Evolutionary conservation across 1,140 invertebrate genomes (phyloP).

Genomic region (Dendrolimus punctatus): DNA sequence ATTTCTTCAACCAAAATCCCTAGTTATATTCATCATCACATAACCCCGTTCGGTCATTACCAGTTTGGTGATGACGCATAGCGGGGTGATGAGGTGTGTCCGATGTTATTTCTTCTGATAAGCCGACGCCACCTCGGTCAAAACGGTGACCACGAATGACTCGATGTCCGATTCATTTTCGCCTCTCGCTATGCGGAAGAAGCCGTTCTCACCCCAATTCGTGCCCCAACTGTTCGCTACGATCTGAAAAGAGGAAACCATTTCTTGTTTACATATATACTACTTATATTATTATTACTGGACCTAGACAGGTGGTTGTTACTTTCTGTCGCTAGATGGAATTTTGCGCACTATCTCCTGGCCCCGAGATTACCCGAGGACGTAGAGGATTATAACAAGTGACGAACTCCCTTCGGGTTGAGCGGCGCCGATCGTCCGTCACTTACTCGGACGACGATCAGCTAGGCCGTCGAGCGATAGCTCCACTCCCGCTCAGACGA

Average conservation of each 20-base stretch:
- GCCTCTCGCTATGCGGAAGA: slow-evolving; percentile 86
- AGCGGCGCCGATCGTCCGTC: too few relatives aligned
- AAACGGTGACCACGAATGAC: slow-evolving; percentile 84
- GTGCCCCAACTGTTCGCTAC: slow-evolving; percentile 93
- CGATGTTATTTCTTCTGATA: slow-evolving; percentile 49
- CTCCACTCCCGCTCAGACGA: too few relatives aligned
- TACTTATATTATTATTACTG: too few relatives aligned
- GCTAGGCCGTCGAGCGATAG: too few relatives aligned
- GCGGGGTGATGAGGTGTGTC: slow-evolving; percentile 35
- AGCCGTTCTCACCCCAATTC: slow-evolving; percentile 91
- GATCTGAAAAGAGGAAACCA: slow-evolving; percentile 74
- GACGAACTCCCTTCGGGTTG: too few relatives aligned
- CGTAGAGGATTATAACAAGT: too few relatives aligned
- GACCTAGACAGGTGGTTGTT: background rate
- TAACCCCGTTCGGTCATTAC: slow-evolving; percentile 34
- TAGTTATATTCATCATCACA: slow-evolving; percentile 40
- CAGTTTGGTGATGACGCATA: slow-evolving; percentile 35
- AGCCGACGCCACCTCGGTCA: slow-evolving; percentile 75
- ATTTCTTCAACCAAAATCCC: slow-evolving; percentile 24
- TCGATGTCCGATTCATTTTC: slow-evolving; percentile 91
- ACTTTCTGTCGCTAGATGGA: background rate
- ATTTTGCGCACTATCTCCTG: background rate
- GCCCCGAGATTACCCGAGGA: too few relatives aligned
- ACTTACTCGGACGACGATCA: too few relatives aligned
- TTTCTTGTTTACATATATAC: too few relatives aligned